Evolutionary conservation across 2,113 vertebrate genomes (phyloP).

Genomic region (Paradoxurus hermaphroditus): DNA sequence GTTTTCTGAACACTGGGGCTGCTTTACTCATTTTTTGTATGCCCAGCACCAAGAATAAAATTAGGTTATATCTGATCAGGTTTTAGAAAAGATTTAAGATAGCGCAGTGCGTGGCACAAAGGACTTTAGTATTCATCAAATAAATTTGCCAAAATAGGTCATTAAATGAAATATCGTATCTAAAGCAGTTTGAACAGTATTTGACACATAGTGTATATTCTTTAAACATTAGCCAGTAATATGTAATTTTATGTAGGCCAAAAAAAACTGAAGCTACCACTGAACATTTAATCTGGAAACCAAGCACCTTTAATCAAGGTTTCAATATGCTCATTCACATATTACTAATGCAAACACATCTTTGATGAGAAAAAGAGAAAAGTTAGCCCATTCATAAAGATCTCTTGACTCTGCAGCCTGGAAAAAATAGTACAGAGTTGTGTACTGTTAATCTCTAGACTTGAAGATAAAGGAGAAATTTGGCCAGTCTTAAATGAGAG

Average conservation of each 20-base stretch:
- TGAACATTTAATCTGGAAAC: conserved; percentile 31
- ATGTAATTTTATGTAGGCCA: not conserved
- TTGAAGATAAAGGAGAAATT: conserved; percentile 9
- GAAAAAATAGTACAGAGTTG: not conserved
- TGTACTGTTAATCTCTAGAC: not conserved
- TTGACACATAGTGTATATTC: not conserved
- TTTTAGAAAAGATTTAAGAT: conserved; percentile 16
- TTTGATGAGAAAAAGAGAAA: conserved; percentile 35
- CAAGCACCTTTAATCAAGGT: conserved; percentile 33
- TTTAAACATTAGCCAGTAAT: not conserved
- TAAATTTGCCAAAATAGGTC: conserved; percentile 31
- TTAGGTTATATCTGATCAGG: not conserved
- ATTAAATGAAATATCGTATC: conserved; percentile 30
- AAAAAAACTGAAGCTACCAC: not conserved
- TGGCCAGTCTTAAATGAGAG: not conserved
- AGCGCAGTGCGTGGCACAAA: not conserved
- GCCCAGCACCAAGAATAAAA: not conserved
- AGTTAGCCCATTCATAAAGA: not conserved
- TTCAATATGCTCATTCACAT: conserved; percentile 35
- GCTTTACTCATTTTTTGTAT: conserved; percentile 7
- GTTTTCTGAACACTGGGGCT: not conserved
- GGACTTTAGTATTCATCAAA: conserved; percentile 4
- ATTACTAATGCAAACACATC: not conserved
- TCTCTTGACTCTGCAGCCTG: not conserved
- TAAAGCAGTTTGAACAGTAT: not conserved